Evolutionary conservation across 2,888 invertebrate genomes (phyloP).

Genomic region (Cerastis rubricosa): DNA sequence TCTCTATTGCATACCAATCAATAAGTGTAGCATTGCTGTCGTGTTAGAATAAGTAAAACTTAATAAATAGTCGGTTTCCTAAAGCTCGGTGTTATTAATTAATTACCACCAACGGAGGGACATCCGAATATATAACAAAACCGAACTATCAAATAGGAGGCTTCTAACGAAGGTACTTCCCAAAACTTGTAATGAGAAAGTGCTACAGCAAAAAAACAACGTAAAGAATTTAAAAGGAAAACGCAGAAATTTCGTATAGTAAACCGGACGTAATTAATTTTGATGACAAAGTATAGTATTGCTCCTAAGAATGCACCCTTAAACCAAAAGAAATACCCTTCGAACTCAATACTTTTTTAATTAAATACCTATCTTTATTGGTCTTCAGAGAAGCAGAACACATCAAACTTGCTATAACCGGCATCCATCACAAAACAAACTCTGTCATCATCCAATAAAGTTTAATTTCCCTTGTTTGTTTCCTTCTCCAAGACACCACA

Average conservation of each 20-base stretch:
- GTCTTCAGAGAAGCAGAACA: slow-evolving; percentile 13
- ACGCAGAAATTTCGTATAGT: background rate
- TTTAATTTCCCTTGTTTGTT: slow-evolving; percentile 20
- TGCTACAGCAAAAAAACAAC: background rate
- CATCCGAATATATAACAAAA: too few species aligned
- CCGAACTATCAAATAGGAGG: too few species aligned
- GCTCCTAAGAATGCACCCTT: slow-evolving; percentile 39
- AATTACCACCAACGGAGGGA: too few species aligned
- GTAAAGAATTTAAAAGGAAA: background rate
- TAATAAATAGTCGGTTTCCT: too few species aligned
- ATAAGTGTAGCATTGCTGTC: too few species aligned
- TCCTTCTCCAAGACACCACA: slow-evolving; percentile 1
- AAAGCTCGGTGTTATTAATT: too few species aligned
- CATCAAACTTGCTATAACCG: slow-evolving; percentile 12
- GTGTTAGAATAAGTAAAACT: too few species aligned
- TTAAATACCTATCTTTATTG: slow-evolving; percentile 61
- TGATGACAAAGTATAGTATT: slow-evolving; percentile 31
- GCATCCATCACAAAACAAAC: slow-evolving; percentile 19
- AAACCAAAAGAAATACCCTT: slow-evolving; percentile 53
- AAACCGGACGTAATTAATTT: slow-evolving; percentile 12
- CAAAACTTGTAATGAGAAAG: background rate
- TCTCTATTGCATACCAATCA: too few species aligned
- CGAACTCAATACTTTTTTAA: slow-evolving; percentile 56
- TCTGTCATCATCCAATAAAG: background rate
- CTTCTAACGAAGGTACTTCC: background rate